phyloP scores from a whole-genome alignment of 2,113 vertebrate genomes.

The Danionella cerebrum region DNA sequence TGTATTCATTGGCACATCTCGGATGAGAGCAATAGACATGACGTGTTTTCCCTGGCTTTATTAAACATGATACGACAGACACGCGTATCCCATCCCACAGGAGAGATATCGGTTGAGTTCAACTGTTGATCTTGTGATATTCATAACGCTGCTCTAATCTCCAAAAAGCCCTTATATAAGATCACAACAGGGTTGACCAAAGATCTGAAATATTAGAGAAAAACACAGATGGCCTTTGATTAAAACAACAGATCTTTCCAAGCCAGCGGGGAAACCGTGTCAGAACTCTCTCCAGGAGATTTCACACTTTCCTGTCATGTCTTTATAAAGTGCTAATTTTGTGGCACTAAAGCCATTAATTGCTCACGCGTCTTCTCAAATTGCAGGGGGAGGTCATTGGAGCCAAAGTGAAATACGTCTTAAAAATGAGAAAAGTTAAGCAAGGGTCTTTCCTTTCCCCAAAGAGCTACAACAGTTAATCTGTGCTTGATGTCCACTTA shows the following conservation, averaged over 20 bases:
- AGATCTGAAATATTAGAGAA: conserved; percentile 17
- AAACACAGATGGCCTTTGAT: conserved; percentile 33
- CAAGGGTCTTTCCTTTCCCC: background rate
- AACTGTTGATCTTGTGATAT: conserved; percentile 26
- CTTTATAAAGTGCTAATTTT: conserved; percentile 37
- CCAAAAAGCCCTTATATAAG: conserved; percentile 1
- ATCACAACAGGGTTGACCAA: conserved; percentile 21
- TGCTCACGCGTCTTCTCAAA: conserved; percentile 38
- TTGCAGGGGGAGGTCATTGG: conserved; percentile 39
- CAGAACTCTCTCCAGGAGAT: conserved; percentile 33
- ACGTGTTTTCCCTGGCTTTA: background rate
- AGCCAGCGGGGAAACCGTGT: conserved; percentile 21
- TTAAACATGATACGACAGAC: conserved; percentile 8
- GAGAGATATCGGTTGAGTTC: conserved; percentile 26
- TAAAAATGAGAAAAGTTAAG: background rate
- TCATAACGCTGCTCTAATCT: conserved; percentile 12
- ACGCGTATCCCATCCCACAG: conserved; percentile 3
- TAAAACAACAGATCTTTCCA: conserved; percentile 26
- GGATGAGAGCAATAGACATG: background rate
- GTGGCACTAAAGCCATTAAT: conserved; percentile 42
- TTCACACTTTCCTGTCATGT: conserved; percentile 34
- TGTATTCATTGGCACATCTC: background rate
- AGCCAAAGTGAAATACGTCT: conserved; percentile 3
- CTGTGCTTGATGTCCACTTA: background rate
- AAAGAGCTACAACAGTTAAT: background rate